Percentiles rank a stretch among this genome's conserved stretches.
phyloP scores from a whole-genome alignment of 2,113 vertebrate species.

The Microtus oregoni region DNA sequence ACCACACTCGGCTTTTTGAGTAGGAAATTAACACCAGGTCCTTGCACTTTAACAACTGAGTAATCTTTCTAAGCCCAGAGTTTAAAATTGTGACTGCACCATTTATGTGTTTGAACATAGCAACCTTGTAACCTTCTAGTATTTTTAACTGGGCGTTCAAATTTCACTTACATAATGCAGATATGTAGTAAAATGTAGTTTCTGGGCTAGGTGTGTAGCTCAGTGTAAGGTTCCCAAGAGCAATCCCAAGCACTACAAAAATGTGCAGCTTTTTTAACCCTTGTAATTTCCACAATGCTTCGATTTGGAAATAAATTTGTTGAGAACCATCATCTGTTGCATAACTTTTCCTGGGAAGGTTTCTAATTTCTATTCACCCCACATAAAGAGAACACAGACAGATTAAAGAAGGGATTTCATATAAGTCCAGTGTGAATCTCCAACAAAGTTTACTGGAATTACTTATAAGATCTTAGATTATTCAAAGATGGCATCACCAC shows the following conservation, averaged over 20 bases:
- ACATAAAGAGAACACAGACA: not conserved
- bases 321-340: not conserved
- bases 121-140: not conserved
- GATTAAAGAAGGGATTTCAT: not conserved
- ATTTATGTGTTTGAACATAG: conserved; percentile 22
- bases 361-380: not conserved
- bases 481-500: not conserved
- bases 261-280: not conserved
- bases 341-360: not conserved
- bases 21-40: not conserved
- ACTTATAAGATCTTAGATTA: not conserved
- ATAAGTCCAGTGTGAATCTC: not conserved
- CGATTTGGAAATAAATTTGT: conserved; percentile 59
- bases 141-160: conserved; percentile 1
- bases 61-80: not conserved
- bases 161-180: not conserved
- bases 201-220: not conserved
- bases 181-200: not conserved
- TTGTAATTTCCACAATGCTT: not conserved
- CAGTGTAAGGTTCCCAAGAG: not conserved
- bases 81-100: conserved; percentile 27
- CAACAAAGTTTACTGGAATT: not conserved
- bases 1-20: not conserved
- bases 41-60: not conserved
- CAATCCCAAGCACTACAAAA: not conserved